Base-by-base conservation (phyloP, 35 echinoderm and acorn worm genomes). In the Holothuria glaberrima region DNA sequence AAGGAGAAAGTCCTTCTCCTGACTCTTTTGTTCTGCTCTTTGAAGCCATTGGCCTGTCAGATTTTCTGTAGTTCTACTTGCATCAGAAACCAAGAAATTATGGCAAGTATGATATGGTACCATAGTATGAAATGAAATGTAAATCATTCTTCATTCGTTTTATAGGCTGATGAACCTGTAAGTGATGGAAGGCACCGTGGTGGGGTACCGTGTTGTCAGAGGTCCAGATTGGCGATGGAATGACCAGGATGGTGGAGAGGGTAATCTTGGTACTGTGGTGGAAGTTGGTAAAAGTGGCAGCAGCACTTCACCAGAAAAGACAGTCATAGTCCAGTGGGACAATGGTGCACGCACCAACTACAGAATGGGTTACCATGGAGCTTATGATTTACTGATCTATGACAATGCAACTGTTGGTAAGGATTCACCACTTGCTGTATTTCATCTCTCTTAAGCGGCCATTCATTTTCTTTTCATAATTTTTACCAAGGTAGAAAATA, bases 201-300 rank as follows among this genome's bases (percentile, higher is more conserved):
- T 94, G 45, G 95, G 95, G 7, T 69, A 92, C 19, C 86, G 96
- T 30, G 96, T 98, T 7, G 96, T 98, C 64, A 80, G 93, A 35
- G 96, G 96, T 20, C 96, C 96, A 30, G 90, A 94, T 57, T 98
- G 96, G 96, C 92, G 94, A 80, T 98, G 96, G 96, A 82, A 75
- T 12, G 89, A 93, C 84, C 96, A 98, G 88, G 96, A 98, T 60
- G 96, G 94, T 52, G 96, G 96, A 19, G 96, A 98, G 28, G 96
- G 96, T 36, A 88, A 92, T 58, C 78, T 94, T 19, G 96, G 96
- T 18, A 98, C 96, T 0, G 88, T 98, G 4, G 96, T 98, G 17
- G 96, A 98, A 72, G 90, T 94, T n/a, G 96, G 96, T 12, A 89
- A 90, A 32, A 70, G 80, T 7, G 96, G 96, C 6, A 98, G 96